Percentiles rank a stretch among this genome's conserved stretches.
These are phyloP conservation scores for Hemithea aestivaria DNA, from an alignment of 2,888 invertebrate genomes.

Conservation along the genomic window DNA sequence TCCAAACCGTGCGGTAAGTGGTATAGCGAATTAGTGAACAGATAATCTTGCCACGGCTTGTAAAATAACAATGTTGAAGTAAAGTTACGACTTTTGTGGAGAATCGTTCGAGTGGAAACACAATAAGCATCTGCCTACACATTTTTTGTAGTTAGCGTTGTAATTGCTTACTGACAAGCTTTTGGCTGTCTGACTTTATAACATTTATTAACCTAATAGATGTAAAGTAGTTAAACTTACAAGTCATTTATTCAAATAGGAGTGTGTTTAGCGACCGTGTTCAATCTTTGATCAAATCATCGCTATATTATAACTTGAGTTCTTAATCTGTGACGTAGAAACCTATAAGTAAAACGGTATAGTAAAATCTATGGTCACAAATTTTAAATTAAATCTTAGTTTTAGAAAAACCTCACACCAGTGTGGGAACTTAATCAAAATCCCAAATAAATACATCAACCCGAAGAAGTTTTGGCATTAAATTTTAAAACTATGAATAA, in stretches of 20 bases:
- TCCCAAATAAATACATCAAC: slow-evolving; percentile 19
- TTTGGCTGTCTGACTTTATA: slow-evolving; percentile 26
- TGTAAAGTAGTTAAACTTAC: slow-evolving; percentile 23
- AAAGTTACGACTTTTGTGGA: slow-evolving; percentile 35
- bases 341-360: too few relatives aligned
- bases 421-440: slow-evolving; percentile 23
- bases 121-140: slow-evolving; percentile 29
- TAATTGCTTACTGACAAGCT: slow-evolving; percentile 26
- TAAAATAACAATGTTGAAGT: slow-evolving; percentile 37
- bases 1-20: slow-evolving; percentile 40
- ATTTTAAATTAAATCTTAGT: too few relatives aligned
- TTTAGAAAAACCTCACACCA: too few relatives aligned
- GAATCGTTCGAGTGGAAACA: slow-evolving; percentile 45
- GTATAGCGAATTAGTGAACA: slow-evolving; percentile 42
- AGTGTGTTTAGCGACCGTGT: too few relatives aligned
- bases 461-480: slow-evolving; percentile 38
- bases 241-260: slow-evolving; percentile 26
- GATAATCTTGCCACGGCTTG: slow-evolving; percentile 45
- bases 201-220: slow-evolving; percentile 30
- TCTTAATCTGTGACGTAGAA: too few relatives aligned
- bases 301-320: too few relatives aligned
- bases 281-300: too few relatives aligned
- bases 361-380: too few relatives aligned
- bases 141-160: slow-evolving; percentile 31
- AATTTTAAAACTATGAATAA: slow-evolving; percentile 45